phyloP scores from a whole-genome alignment of 2,113 vertebrate genomes.

The human region DNA sequence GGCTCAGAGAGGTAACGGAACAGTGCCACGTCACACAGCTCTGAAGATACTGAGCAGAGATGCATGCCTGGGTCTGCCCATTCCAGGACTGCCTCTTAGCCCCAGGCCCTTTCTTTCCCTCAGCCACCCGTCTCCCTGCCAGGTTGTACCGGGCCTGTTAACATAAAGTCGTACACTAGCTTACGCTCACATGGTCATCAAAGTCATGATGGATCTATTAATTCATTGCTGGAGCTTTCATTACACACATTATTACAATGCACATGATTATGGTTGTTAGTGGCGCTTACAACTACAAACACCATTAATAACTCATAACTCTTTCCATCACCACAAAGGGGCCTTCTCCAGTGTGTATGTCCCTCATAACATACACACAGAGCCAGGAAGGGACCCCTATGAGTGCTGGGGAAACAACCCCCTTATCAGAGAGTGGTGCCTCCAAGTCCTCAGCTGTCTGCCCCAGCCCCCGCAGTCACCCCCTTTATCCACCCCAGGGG shows the following conservation, averaged over 20 bases:
- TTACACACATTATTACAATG: constrained; percentile 2
- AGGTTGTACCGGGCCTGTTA: not conserved
- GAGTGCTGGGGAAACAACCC: not conserved
- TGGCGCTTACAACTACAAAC: not conserved
- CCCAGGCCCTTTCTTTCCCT: not conserved
- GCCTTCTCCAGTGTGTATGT: not conserved
- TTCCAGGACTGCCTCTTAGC: not conserved
- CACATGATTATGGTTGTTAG: not conserved
- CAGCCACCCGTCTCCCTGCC: accelerated
- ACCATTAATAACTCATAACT: constrained; percentile 39
- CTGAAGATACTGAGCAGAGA: not conserved
- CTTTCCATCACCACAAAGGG: not conserved
- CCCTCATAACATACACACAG: not conserved
- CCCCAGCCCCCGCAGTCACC: not conserved
- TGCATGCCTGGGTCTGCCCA: not conserved
- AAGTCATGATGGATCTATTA: not conserved
- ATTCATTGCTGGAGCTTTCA: not conserved
- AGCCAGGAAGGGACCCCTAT: not conserved
- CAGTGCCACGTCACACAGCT: not conserved
- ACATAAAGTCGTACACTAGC: accelerated
- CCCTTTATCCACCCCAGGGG: not conserved
- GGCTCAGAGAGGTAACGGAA: not conserved
- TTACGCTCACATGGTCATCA: not conserved
- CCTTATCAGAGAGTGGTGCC: not conserved
- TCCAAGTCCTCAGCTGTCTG: not conserved